Evolutionary conservation across 2,113 vertebrate genomes (phyloP).

Genomic region (Labeo catla): DNA sequence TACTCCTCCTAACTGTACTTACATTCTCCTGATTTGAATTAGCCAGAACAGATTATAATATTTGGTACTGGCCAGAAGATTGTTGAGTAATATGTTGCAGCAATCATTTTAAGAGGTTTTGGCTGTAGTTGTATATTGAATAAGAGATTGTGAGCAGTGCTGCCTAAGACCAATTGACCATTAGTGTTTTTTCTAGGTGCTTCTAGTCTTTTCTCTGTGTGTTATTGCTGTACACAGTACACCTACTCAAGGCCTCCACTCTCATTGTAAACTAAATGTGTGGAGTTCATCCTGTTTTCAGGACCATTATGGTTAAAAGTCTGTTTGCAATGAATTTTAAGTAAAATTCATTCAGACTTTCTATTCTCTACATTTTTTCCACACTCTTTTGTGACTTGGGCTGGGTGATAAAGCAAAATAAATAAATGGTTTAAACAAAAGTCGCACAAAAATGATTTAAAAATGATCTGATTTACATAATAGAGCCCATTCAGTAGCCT

Average conservation of each 20-base stretch:
- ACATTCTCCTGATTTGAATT: conserved; percentile 19
- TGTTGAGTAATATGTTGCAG: not conserved
- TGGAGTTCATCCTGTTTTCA: conserved; percentile 5
- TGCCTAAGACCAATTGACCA: conserved; percentile 22
- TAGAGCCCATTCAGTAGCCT: not conserved
- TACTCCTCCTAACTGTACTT: conserved; percentile 46
- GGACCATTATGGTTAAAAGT: conserved; percentile 20
- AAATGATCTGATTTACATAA: not conserved
- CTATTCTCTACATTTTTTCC: conserved; percentile 24
- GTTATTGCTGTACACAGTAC: conserved; percentile 33
- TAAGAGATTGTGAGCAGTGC: not conserved
- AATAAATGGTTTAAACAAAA: not conserved
- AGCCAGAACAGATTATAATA: not conserved
- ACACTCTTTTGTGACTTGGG: conserved; percentile 27
- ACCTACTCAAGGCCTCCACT: conserved; percentile 33
- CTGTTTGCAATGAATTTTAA: conserved; percentile 47
- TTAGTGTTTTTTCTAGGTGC: conserved; percentile 31
- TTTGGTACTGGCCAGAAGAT: not conserved
- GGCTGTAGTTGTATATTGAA: not conserved
- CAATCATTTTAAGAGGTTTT: too few species aligned
- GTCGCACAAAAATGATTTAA: not conserved
- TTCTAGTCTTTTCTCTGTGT: conserved; percentile 15
- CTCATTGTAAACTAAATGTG: conserved; percentile 22
- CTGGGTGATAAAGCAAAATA: not conserved
- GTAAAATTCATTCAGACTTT: conserved; percentile 58